These are phyloP conservation scores for Petrophora chlorosata DNA, from an alignment of 2,888 invertebrate genomes.

Conservation along the genomic window DNA sequence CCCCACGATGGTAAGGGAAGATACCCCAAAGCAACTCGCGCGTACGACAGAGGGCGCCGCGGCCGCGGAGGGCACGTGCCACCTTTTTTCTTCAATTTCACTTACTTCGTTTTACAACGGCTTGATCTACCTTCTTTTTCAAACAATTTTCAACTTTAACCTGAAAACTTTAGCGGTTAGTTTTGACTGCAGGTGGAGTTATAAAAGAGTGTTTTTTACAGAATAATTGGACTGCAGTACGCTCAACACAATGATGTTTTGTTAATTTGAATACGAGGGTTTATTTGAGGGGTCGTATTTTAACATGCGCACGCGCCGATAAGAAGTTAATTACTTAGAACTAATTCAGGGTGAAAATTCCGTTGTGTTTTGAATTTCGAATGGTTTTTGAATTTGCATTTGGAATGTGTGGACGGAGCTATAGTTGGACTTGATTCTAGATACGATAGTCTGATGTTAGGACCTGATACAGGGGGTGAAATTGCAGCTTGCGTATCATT, in stretches of 20 bases:
- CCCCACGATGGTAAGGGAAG: slow-evolving; percentile 76
- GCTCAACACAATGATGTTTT: slow-evolving; percentile 65
- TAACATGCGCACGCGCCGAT: slow-evolving; percentile 74
- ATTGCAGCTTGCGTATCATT: slow-evolving; percentile 17
- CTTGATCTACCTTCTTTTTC: slow-evolving; percentile 31
- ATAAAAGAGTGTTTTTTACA: slow-evolving; percentile 42
- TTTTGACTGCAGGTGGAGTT: slow-evolving; percentile 13
- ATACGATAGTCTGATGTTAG: slow-evolving; percentile 26
- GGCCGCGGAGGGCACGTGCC: slow-evolving; percentile 79
- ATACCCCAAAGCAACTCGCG: slow-evolving; percentile 62
- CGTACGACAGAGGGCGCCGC: slow-evolving; percentile 53
- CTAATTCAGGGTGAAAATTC: slow-evolving; percentile 74
- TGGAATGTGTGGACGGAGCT: slow-evolving; percentile 11
- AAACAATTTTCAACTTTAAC: slow-evolving; percentile 37
- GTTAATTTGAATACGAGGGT: slow-evolving; percentile 80
- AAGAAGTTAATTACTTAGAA: slow-evolving; percentile 80
- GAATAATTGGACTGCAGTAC: slow-evolving; percentile 30
- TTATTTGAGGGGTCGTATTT: slow-evolving; percentile 58
- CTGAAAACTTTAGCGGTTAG: slow-evolving; percentile 1
- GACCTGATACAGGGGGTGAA: slow-evolving; percentile 3
- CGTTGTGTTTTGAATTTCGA: slow-evolving; percentile 62
- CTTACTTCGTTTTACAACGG: slow-evolving; percentile 62
- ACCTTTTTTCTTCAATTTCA: slow-evolving; percentile 78
- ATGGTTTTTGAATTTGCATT: slow-evolving; percentile 39
- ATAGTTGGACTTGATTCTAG: slow-evolving; percentile 12